Conservation (phyloP, 2,888 invertebrate genomes). For the Elmis aenea region DNA sequence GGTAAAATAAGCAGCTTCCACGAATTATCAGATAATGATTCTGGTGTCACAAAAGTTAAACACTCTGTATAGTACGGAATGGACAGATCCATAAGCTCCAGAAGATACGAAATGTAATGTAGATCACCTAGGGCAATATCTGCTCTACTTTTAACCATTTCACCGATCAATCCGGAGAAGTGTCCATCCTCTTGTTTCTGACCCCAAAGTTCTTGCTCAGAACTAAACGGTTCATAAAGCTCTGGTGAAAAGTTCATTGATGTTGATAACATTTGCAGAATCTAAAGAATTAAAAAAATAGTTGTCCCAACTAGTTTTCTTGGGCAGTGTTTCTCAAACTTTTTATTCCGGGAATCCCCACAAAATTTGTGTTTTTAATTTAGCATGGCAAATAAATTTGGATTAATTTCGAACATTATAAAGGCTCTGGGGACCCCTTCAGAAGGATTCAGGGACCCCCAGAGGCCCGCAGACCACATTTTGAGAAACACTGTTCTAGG, state of each 20-base stretch:
- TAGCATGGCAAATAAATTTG: no score
- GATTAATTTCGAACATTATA: no score
- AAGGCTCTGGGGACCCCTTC: no score
- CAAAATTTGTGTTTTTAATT: neutral
- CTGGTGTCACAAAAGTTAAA: slow-evolving; percentile 78
- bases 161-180: slow-evolving; percentile 68
- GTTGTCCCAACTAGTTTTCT: neutral
- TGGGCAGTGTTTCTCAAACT: no score
- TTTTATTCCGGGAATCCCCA: neutral
- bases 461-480: no score
- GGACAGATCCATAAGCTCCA: slow-evolving; percentile 67
- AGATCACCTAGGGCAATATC: slow-evolving; percentile 74
- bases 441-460: no score
- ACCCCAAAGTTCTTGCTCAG: slow-evolving; percentile 65
- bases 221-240: slow-evolving; percentile 61
- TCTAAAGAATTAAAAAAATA: slow-evolving; percentile 47
- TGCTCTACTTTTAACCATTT: slow-evolving; percentile 63
- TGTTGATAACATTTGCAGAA: slow-evolving; percentile 59
- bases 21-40: slow-evolving; percentile 73
- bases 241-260: slow-evolving; percentile 67
- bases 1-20: slow-evolving; percentile 80
- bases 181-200: slow-evolving; percentile 57
- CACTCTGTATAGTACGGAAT: slow-evolving; percentile 78
- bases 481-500: no score
- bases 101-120: slow-evolving; percentile 65